phyloP scores from a whole-genome alignment of 2,797 vertebrate genomes.

The Poecilia velifera region DNA sequence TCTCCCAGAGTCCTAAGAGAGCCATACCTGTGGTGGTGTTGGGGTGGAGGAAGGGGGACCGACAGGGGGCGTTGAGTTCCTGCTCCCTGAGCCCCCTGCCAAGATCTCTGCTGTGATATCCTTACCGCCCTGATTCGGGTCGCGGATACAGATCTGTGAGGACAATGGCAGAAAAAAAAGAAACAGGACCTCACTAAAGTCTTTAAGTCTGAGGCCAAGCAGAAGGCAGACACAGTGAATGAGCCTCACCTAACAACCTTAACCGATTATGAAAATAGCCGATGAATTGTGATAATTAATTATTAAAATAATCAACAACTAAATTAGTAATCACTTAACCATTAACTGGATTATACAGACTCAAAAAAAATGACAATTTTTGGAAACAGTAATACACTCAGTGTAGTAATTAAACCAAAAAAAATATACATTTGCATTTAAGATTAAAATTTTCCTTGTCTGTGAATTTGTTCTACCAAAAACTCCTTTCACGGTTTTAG shows the following conservation, averaged over 20 bases:
- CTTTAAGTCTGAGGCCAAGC: slow-evolving; percentile 4
- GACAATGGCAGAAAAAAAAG: slow-evolving; percentile 68
- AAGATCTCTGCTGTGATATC: slow-evolving; percentile 99
- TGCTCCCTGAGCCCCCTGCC: slow-evolving; percentile 86
- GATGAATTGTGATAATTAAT: too few relatives aligned
- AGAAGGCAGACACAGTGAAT: not conserved
- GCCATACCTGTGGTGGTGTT: slow-evolving; percentile 92
- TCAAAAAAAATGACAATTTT: too few relatives aligned
- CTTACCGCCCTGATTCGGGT: slow-evolving; percentile 97
- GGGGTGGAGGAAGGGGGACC: slow-evolving; percentile 89
- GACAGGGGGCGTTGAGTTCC: slow-evolving; percentile 83
- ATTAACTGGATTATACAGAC: too few relatives aligned
- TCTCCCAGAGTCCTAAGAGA: not conserved
- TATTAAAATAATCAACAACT: too few relatives aligned
- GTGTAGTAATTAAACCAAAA: too few relatives aligned
- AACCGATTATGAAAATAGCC: too few relatives aligned
- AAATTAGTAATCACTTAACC: too few relatives aligned
- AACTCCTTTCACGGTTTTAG: too few relatives aligned
- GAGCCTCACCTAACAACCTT: not conserved
- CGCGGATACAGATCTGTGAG: slow-evolving; percentile 95
- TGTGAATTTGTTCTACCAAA: too few relatives aligned
- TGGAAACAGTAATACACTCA: too few relatives aligned
- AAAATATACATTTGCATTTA: too few relatives aligned
- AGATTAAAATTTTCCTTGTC: too few relatives aligned
- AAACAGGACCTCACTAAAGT: slow-evolving; percentile 67